These are phyloP conservation scores for Thymelicus lineola DNA, from an alignment of 2,888 invertebrate species.

Conservation along the genomic window DNA sequence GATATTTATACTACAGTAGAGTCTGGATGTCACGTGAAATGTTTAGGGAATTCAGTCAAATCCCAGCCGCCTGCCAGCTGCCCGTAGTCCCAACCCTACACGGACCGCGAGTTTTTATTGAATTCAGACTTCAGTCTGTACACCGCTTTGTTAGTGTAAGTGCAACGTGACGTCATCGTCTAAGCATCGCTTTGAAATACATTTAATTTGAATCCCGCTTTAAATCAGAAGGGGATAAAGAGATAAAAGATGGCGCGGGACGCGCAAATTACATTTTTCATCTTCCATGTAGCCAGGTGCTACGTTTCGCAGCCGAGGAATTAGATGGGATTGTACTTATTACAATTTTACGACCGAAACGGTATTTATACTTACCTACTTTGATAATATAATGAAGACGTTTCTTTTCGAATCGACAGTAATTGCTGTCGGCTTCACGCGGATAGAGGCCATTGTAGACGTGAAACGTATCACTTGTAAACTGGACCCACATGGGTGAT, in stretches of 20 bases:
- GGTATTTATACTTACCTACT: too few relatives aligned
- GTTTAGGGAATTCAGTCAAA: too few relatives aligned
- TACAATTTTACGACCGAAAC: neutral
- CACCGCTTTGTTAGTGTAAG: constrained; percentile 4
- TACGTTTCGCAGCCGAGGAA: constrained; percentile 27
- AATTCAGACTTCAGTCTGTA: constrained; percentile 5
- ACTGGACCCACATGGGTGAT: too few relatives aligned
- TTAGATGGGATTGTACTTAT: constrained; percentile 26
- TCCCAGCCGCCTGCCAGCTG: too few relatives aligned
- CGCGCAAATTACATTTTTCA: constrained; percentile 32
- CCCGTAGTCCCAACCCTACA: too few relatives aligned
- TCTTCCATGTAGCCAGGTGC: constrained; percentile 29
- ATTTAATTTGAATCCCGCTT: constrained; percentile 19
- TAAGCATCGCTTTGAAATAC: constrained; percentile 9
- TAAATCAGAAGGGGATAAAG: constrained; percentile 33
- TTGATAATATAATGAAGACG: too few relatives aligned
- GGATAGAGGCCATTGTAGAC: too few relatives aligned
- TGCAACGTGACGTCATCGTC: constrained; percentile 13
- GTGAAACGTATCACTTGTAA: too few relatives aligned
- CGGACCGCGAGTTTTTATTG: neutral
- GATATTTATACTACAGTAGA: too few relatives aligned
- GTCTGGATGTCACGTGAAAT: too few relatives aligned
- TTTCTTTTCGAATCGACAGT: too few relatives aligned
- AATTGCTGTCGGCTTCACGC: too few relatives aligned
- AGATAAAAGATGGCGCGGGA: constrained; percentile 26